phyloP scores from a whole-genome alignment of 1,140 invertebrate species.

The Anthonomus grandis region DNA sequence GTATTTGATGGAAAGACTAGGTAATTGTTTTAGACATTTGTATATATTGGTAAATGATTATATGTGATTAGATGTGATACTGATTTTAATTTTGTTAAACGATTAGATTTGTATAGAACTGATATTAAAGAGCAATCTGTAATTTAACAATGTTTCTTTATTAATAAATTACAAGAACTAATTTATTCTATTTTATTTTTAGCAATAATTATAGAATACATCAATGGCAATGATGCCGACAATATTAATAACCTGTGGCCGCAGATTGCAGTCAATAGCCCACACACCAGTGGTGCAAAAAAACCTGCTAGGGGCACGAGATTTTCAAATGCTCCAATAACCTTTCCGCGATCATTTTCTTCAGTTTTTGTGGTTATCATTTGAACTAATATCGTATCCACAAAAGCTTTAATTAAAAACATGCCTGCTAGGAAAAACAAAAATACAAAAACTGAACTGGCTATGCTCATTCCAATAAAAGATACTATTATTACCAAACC shows the following conservation, averaged over 20 bases:
- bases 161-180: no score
- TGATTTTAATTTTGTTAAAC: no score
- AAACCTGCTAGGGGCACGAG: constrained; percentile 14
- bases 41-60: no score
- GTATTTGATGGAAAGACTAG: no score
- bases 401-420: constrained; percentile 13
- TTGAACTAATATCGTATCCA: constrained; percentile 24
- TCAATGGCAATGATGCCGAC: constrained; percentile 15
- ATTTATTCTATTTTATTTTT: no score
- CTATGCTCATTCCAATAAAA: constrained; percentile 28
- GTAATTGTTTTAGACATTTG: no score
- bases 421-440: constrained; percentile 11
- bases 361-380: constrained; percentile 9
- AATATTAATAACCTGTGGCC: constrained; percentile 7
- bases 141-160: no score
- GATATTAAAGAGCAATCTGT: no score
- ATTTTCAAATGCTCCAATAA: constrained; percentile 28
- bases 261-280: constrained; percentile 23
- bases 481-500: constrained; percentile 12
- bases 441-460: constrained; percentile 14
- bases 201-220: constrained; percentile 6
- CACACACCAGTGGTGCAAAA: constrained; percentile 21
- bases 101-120: no score
- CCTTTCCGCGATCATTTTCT: constrained; percentile 27
- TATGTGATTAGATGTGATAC: no score